Conservation (phyloP, 92 coral and sea anemone genomes). For the Pocillopora grandis region DNA sequence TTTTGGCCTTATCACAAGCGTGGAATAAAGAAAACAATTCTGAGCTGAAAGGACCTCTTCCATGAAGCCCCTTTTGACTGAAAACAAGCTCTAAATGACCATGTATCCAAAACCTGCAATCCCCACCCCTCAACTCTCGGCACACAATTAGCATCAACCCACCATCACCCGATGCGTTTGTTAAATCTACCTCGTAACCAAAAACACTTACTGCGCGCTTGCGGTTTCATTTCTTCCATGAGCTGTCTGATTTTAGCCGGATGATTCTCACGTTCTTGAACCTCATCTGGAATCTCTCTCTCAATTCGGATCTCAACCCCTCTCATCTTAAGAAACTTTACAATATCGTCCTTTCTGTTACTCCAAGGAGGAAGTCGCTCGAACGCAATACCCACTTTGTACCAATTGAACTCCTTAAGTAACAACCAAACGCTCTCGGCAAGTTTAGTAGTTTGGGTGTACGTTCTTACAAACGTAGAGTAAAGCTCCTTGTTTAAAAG, state of each 20-base stretch:
- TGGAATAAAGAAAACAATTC: too few species aligned
- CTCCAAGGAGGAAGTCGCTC: constrained; percentile 56
- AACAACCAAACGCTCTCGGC: constrained; percentile 56
- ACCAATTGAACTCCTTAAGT: constrained; percentile 64
- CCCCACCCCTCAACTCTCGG: too few species aligned
- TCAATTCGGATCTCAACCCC: constrained; percentile 9
- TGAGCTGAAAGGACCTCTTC: too few species aligned
- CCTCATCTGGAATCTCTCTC: background rate
- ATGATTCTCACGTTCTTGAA: background rate
- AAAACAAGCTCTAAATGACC: too few species aligned
- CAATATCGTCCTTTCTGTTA: constrained; percentile 6
- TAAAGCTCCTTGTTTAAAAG: constrained; percentile 71
- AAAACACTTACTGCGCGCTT: constrained; percentile 22
- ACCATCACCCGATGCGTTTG: too few species aligned
- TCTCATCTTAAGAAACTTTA: background rate
- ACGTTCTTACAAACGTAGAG: constrained; percentile 78
- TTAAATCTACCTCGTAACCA: background rate
- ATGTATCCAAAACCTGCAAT: too few species aligned
- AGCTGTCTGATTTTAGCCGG: background rate
- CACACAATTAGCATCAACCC: too few species aligned
- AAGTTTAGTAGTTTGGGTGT: constrained; percentile 58
- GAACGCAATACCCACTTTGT: constrained; percentile 64
- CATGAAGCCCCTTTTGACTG: too few species aligned
- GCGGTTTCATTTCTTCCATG: background rate
- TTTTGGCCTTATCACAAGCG: too few species aligned